Percentiles rank a stretch among this genome's conserved stretches.
phyloP scores from a whole-genome alignment of 2,797 vertebrate species.

The Heteromormyrus szaboi region DNA sequence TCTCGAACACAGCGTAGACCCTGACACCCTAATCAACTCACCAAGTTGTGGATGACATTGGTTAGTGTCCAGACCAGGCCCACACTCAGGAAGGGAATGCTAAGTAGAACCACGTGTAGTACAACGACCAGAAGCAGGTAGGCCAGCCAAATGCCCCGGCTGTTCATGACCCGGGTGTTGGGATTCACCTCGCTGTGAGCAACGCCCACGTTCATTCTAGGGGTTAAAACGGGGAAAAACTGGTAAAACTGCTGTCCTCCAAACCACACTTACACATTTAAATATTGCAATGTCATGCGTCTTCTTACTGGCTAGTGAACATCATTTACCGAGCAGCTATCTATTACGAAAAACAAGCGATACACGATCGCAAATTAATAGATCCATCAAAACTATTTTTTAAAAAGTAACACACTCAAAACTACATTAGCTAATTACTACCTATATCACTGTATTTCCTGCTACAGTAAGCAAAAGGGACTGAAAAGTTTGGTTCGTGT shows the following conservation, averaged over 20 bases:
- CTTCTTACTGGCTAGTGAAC: neutral
- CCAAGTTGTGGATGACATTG: slow-evolving; percentile 91
- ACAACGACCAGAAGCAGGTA: slow-evolving; percentile 78
- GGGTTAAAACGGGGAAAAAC: neutral
- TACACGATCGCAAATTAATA: neutral
- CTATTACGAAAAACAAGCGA: neutral
- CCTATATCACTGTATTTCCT: neutral
- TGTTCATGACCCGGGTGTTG: slow-evolving; percentile 91
- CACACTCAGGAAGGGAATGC: slow-evolving; percentile 87
- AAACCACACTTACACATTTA: neutral
- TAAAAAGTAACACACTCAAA: neutral
- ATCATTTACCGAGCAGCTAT: neutral
- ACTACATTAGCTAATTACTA: neutral
- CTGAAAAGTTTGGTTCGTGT: neutral
- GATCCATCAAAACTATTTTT: neutral
- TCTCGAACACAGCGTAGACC: neutral
- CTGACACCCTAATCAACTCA: slow-evolving; percentile 50
- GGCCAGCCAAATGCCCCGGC: slow-evolving; percentile 86
- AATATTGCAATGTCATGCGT: neutral
- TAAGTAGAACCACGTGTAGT: slow-evolving; percentile 80
- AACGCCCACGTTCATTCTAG: slow-evolving; percentile 87
- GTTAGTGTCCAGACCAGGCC: slow-evolving; percentile 89
- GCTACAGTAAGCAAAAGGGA: neutral
- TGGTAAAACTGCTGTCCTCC: neutral
- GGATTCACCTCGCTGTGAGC: slow-evolving; percentile 95